Conservation (phyloP, 2,797 vertebrate genomes). For the Brotula barbata region DNA sequence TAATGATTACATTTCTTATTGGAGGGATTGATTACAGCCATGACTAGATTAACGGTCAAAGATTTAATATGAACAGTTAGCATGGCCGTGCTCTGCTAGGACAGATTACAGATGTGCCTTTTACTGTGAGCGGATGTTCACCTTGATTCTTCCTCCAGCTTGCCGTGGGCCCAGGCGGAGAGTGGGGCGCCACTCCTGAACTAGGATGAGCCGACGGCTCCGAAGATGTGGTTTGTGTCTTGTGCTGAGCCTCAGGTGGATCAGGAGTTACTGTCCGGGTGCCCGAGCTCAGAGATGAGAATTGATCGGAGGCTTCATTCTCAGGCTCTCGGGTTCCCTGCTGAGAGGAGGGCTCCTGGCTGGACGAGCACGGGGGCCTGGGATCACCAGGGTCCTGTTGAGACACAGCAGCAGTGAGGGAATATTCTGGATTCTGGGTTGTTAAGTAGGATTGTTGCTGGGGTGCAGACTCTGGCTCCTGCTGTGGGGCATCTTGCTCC, state of each 20-base stretch:
- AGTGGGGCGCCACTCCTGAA: constrained; percentile 67
- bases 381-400: constrained; percentile 1
- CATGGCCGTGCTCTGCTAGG: too few species aligned
- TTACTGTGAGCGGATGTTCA: constrained; percentile 67
- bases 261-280: not conserved
- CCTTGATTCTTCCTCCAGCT: constrained; percentile 93
- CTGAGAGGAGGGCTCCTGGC: constrained; percentile 53
- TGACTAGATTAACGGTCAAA: too few species aligned
- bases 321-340: constrained; percentile 38
- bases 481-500: constrained; percentile 52
- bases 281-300: not conserved
- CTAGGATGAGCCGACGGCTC: constrained; percentile 41
- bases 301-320: not conserved
- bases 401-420: constrained; percentile 4
- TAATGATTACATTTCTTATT: too few species aligned
- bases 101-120: too few species aligned
- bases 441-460: constrained; percentile 57
- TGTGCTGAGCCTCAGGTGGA: constrained; percentile 13
- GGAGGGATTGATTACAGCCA: too few species aligned
- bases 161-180: constrained; percentile 72
- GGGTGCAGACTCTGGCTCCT: constrained; percentile 34
- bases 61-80: too few species aligned
- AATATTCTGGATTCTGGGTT: constrained; percentile 17
- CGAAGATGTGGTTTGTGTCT: constrained; percentile 11
- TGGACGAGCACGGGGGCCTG: not conserved